phyloP scores from a whole-genome alignment of 2,797 vertebrate species.

The Cephalopachus bancanus region DNA sequence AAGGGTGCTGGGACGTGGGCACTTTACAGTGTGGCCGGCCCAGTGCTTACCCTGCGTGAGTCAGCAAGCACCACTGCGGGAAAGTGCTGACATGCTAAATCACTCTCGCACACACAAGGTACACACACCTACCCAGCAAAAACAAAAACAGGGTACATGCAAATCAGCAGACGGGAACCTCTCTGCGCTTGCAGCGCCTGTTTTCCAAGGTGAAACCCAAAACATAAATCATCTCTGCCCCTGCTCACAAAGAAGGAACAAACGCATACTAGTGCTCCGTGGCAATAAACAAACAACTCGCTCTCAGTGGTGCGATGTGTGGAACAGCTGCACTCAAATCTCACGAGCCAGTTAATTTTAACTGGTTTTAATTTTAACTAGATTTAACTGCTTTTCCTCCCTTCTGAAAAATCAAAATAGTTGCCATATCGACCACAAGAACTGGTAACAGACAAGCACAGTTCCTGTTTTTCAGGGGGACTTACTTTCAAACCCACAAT shows the following conservation, averaged over 20 bases:
- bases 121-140: constrained; percentile 87
- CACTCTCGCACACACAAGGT: constrained; percentile 85
- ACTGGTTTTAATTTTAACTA: constrained; percentile 85
- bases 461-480: constrained; percentile 88
- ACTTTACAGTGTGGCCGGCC: constrained; percentile 85
- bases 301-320: constrained; percentile 72
- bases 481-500: constrained; percentile 83
- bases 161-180: constrained; percentile 85
- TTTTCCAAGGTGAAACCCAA: constrained; percentile 85
- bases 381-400: constrained; percentile 85
- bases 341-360: constrained; percentile 85
- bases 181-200: constrained; percentile 87
- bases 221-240: constrained; percentile 73
- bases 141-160: constrained; percentile 88
- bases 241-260: constrained; percentile 23
- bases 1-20: constrained; percentile 81
- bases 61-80: constrained; percentile 90
- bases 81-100: constrained; percentile 91
- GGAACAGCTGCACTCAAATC: constrained; percentile 84
- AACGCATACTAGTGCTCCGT: neutral
- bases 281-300: constrained; percentile 72
- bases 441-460: constrained; percentile 81
- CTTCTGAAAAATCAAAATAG: constrained; percentile 86
- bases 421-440: constrained; percentile 84
- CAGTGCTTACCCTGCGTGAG: constrained; percentile 88